Conservation (phyloP, 1,140 invertebrate species). For the Micrasema longulum region DNA sequence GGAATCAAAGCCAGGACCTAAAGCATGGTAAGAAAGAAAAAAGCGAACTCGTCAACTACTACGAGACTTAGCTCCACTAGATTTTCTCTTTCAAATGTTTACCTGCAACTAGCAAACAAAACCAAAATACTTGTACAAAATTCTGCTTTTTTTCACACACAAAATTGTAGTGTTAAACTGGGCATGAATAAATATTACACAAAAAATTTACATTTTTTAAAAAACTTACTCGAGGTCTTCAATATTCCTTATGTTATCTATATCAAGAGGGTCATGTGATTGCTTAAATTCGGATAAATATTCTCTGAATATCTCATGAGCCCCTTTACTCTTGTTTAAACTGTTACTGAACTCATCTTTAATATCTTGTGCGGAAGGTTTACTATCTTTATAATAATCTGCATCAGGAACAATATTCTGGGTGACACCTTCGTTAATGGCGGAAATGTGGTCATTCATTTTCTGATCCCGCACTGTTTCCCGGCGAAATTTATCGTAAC, state of each 20-base stretch:
- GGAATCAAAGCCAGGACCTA: too few species aligned
- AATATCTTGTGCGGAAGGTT: too few species aligned
- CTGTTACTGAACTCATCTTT: neutral
- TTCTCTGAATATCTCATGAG: conserved; percentile 63
- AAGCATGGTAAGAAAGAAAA: too few species aligned
- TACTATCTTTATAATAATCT: neutral
- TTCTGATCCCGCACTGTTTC: conserved; percentile 65
- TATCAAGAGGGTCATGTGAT: conserved; percentile 12
- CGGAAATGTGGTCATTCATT: conserved; percentile 64
- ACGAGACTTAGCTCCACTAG: too few species aligned
- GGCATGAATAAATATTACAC: neutral
- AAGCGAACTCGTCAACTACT: too few species aligned
- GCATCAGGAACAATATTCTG: conserved; percentile 51
- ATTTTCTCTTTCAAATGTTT: too few species aligned
- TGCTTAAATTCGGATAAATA: conserved; percentile 52
- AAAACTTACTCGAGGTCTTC: conserved; percentile 35
- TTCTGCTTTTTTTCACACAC: too few species aligned
- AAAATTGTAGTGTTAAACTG: too few species aligned
- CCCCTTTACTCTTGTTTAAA: conserved; percentile 54
- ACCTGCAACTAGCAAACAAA: too few species aligned
- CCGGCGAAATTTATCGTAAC: conserved; percentile 66
- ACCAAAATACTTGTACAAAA: too few species aligned
- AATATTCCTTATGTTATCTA: conserved; percentile 18
- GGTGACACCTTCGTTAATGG: conserved; percentile 65
- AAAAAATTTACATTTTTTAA: neutral